Percentiles rank a stretch among this genome's conserved stretches.
These are phyloP conservation scores for Schizotus pectinicornis DNA, from an alignment of 2,888 invertebrate species.

Conservation along the genomic window DNA sequence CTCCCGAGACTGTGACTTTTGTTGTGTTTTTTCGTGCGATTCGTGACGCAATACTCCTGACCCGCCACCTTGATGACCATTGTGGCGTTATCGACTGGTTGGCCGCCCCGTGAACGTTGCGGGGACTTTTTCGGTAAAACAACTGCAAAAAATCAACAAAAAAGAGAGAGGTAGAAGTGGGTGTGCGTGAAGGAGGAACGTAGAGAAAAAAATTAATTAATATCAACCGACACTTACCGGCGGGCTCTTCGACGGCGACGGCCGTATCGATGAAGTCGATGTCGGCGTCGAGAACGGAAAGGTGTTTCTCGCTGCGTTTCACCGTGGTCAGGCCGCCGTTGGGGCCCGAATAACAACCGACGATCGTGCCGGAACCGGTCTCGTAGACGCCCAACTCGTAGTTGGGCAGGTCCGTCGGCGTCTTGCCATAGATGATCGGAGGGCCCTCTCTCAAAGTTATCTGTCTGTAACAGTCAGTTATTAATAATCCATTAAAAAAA, in stretches of 20 bases:
- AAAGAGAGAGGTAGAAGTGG: too few relatives aligned
- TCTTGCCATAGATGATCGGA: slow-evolving; percentile 72
- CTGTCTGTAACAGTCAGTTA: slow-evolving; percentile 41
- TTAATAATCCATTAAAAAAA: not conserved
- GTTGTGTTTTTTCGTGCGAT: slow-evolving; percentile 51
- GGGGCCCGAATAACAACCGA: slow-evolving; percentile 82
- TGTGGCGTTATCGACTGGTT: slow-evolving; percentile 55
- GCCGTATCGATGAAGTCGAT: slow-evolving; percentile 74
- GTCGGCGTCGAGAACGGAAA: slow-evolving; percentile 70
- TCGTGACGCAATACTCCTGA: slow-evolving; percentile 57
- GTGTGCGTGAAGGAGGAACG: slow-evolving; percentile 1
- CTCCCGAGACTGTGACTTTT: slow-evolving; percentile 57
- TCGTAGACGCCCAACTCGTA: slow-evolving; percentile 62
- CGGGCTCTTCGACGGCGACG: slow-evolving; percentile 46
- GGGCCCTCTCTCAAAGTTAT: slow-evolving; percentile 59
- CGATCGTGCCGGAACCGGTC: slow-evolving; percentile 64
- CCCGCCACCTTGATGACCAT: slow-evolving; percentile 59
- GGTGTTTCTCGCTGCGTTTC: slow-evolving; percentile 69
- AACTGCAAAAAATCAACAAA: slow-evolving; percentile 9
- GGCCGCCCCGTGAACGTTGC: slow-evolving; percentile 41
- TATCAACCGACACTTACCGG: slow-evolving; percentile 47
- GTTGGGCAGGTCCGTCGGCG: slow-evolving; percentile 74
- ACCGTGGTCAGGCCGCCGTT: slow-evolving; percentile 80
- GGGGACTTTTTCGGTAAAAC: slow-evolving; percentile 48
- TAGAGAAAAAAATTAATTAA: too few relatives aligned